These are phyloP conservation scores for Clepsis dumicolana DNA, from an alignment of 2,888 invertebrate genomes.

Conservation along the genomic window DNA sequence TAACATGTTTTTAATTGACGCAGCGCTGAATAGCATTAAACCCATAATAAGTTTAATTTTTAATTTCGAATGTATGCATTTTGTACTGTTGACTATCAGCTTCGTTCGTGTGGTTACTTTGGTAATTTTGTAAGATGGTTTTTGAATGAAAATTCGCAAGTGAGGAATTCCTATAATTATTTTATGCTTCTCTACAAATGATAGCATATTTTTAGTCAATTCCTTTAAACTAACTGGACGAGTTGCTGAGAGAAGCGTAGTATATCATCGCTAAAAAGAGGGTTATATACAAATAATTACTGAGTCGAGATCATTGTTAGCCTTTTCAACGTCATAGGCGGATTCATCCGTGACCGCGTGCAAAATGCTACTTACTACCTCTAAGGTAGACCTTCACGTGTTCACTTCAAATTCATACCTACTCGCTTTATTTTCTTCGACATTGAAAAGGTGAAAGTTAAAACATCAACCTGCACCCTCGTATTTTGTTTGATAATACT, in stretches of 20 bases:
- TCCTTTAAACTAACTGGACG: not conserved
- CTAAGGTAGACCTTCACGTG: not conserved
- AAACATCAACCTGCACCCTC: constrained; percentile 1
- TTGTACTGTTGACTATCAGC: constrained; percentile 25
- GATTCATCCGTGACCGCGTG: not conserved
- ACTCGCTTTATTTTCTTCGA: not conserved
- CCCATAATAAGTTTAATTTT: constrained; percentile 52
- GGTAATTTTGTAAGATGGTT: constrained; percentile 33
- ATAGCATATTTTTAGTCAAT: constrained; percentile 33
- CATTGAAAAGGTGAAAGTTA: not conserved
- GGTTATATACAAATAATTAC: not conserved
- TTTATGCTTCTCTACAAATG: constrained; percentile 20
- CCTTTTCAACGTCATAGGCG: not conserved
- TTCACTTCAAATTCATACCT: not conserved
- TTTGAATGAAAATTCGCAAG: constrained; percentile 14
- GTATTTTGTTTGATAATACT: constrained; percentile 1
- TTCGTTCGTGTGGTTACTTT: constrained; percentile 30
- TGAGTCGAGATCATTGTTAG: not conserved
- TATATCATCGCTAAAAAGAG: not conserved
- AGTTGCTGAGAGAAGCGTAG: not conserved
- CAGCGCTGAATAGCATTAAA: constrained; percentile 56
- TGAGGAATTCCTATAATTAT: constrained; percentile 16
- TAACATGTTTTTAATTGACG: constrained; percentile 52
- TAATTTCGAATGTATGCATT: constrained; percentile 53
- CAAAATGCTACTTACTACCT: not conserved